Evolutionary conservation across 2,113 vertebrate species (phyloP), one percentile per base, ranked within the genome.

Genomic region (Ageneiosus marmoratus): DNA sequence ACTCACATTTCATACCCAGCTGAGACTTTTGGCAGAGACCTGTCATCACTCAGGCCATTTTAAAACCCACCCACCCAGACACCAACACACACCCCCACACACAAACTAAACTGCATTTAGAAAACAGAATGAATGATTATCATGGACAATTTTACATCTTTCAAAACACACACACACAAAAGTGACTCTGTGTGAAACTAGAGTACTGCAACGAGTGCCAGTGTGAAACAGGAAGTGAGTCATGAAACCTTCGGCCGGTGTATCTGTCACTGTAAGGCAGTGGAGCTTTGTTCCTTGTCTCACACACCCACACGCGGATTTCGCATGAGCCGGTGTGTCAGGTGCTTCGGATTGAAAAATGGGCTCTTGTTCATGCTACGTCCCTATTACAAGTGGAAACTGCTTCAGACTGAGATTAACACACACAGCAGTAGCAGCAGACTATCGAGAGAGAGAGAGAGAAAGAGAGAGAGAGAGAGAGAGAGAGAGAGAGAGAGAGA

Each of bases 1-100:
- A 48, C 63, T 79, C 65, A 48, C 63, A 60, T 84, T 84, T 84
- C 76, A 84, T 70, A 72, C 76, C 77, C 65, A 72, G 41, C 76
- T 79, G 82, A 84, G 75, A 84, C 80, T 73, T 85, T 72, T 56
- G 73, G 50, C 69, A 81, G 79, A n/a, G n/a, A 15, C 69, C 67
- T 81, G 78, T 81, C 78, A 76, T 75, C 83, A 85, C 83, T 41
- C 37, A 56, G 44, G 37, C 55, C 48, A 44, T 48, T 34, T 51
- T 29, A 37, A 22, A 63, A 73, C 69, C 62, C 53, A 67, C 53
- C 32, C 80, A 75, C 58, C 80, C 58, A 83, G 72, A 77, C 72
- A 58, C 84, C 50, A 53, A 72, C 72, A 76, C 32, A 41, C 50
- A 82, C 27, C 62, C 53, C 37, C 50, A 70, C 56, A 41, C 27